Evolutionary conservation across 1,140 invertebrate genomes (phyloP), one percentile per base, ranked within the genome.

Genomic region (Oryctes rhinoceros): DNA sequence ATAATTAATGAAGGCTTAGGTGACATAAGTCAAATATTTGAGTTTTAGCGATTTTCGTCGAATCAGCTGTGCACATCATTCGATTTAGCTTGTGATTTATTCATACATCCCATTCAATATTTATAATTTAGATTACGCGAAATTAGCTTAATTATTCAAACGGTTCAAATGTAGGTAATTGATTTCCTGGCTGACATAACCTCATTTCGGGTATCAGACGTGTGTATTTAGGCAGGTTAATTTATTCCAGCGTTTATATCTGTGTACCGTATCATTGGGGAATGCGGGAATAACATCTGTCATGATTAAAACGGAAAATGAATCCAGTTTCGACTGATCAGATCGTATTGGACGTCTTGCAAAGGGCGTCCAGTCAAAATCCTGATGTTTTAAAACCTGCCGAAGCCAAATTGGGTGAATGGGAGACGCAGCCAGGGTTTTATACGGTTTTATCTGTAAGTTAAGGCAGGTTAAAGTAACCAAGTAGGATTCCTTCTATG

Each of bases 341-440:
- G 0, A 84, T 91, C 80, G 91, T 94, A 7, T 87, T 94, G 82
- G 92, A 96, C 85, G 92, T 95, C 53, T 89, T 98, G n/a, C 91
- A 93, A 84, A 90, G 92, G 85, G 96, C 96, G 48, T 92, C 94
- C 79, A 97, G 94, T 89, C 96, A 97, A 88, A 92, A 97, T 88
- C 90, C 95, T 18, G 91, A 92, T 82, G 89, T 96, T 47, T 88
- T 99, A 37, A 97, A 97, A 89, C 93, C 94, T 48, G 96, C 96
- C 18, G 96, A 98, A 88, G 90, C 92, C 81, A 95, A 94, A 84
- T 90, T 99, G 11, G 91, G 92, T 85, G 91, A 94, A 89, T 97
- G 96, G 95, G 96, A 98, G 90, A 93, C 90, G 62, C 91, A 96
- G 86, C 92, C 93, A 67, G 96, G 96, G 79, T 98, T 97, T 88